Conservation (phyloP, 2,888 invertebrate genomes). For the Hyposoter dolosus region DNA sequence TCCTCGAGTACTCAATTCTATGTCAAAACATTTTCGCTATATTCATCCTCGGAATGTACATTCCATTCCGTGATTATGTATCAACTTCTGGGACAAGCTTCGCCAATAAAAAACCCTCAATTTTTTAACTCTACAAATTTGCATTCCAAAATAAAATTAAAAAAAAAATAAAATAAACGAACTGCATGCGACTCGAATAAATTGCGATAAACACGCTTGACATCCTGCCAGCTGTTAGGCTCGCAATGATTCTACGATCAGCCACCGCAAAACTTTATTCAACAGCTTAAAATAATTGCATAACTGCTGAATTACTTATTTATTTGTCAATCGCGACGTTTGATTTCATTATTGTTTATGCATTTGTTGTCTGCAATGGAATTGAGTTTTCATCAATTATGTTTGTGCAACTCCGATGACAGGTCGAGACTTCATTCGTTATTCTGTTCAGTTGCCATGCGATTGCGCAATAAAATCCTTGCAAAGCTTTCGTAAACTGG, state of each 20-base stretch:
- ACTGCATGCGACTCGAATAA: neutral
- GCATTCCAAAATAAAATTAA: neutral
- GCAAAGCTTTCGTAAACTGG: neutral
- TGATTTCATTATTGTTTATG: neutral
- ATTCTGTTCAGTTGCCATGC: neutral
- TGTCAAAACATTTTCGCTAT: slow-evolving; percentile 50
- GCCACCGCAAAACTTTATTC: neutral
- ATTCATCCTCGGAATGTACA: slow-evolving; percentile 65
- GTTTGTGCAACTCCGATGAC: slow-evolving; percentile 10
- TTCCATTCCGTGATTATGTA: slow-evolving; percentile 13
- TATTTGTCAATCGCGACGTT: neutral
- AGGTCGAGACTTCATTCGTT: neutral
- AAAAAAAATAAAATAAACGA: neutral
- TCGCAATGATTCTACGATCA: neutral
- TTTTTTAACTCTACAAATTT: neutral
- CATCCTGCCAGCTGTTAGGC: neutral
- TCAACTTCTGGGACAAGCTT: slow-evolving; percentile 4
- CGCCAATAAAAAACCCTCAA: neutral
- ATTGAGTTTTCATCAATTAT: neutral
- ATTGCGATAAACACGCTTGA: neutral
- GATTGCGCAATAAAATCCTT: neutral
- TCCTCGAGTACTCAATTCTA: slow-evolving; percentile 10
- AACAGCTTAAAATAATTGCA: slow-evolving; percentile 4
- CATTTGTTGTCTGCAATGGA: neutral
- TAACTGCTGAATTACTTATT: neutral